Evolutionary conservation across 2,797 vertebrate genomes (phyloP), one percentile per base, ranked within the genome.

Genomic region (Micromesistius poutassou): DNA sequence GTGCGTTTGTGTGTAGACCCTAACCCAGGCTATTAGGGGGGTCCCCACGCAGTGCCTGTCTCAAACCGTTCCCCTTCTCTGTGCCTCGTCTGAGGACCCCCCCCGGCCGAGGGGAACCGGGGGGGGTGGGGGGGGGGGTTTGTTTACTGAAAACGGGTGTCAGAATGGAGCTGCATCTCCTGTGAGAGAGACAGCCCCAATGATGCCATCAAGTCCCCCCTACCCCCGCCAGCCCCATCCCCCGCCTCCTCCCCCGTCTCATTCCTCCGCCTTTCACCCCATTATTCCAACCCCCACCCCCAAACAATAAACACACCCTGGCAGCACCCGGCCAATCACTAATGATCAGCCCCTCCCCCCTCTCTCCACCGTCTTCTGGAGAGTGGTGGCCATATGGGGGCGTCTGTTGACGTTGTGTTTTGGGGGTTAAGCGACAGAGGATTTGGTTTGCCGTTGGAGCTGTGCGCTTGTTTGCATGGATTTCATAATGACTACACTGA

Each of bases 31-130:
- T 85, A 46, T 85, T 88, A 42, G 74, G 86, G 89, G 89, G 89
- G 89, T 88, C 84, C 84, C 42, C 71, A 62, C 2, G 55, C 55
- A 80, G 76, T 84, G 89, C 87, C 86, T 88, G 90, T 90, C 88
- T 89, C 78, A 89, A 89, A 89, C 84, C 83, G 87, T 90, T 90
- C 88, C 89, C 89, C 84, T 87, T 38, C 85, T 89, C 91, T 92
- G 87, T 91, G 78, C 79, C 74, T 75, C 66, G 62, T 82, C 77
- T 79, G 79, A 82, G 85, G 80, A 75, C 14, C 68, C 73, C 25
- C 9, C 78, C n/a, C 71, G 30, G 85, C 88, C 87, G 87, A 87
- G 2, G 76, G 75, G 40, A 81, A 87, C 87, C 89, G 84, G 80
- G 83, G 81, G 82, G 12, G 31, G 30, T n/a, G 42, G 4, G 4